Evolutionary conservation across 2,113 vertebrate genomes (phyloP), one percentile per base, ranked within the genome.

Genomic region (Xiphophorus maculatus): DNA sequence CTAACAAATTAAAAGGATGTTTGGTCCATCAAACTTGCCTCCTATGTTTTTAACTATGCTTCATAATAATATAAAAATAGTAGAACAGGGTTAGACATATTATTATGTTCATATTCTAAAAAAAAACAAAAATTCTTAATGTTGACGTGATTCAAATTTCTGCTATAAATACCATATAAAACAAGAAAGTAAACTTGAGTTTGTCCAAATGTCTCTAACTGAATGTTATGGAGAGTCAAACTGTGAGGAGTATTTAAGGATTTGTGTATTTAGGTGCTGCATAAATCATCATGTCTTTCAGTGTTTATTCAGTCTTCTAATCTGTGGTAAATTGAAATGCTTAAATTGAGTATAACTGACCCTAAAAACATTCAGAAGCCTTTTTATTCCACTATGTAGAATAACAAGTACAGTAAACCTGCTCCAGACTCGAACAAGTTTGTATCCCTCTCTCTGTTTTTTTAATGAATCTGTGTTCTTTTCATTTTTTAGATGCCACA

Each of bases 401-500:
- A 54, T 4, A 51, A 51, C 17, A 25, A 54, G 19, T 25, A 17
- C 22, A 40, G 40, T 54, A 54, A 19, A 48, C 3, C 30, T 19
- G 27, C n/a, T 5, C 1, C 7, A 63, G 40, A 58, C 25, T 62
- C 27, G 44, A 51, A 42, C 28, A 54, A 29, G 22, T 2, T 1
- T 63, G 11, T 27, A 5, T 61, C 19, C 1, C n/a, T 15, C 58
- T 9, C 9, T 25, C 22, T n/a, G 29, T 12, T 37, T 37, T 37
- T 58, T 42, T 13, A 0, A 6, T 33, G 1, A 66, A 51, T 17
- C 12, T 5, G 2, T 1, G 62, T 27, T 27, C 25, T 22, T 69
- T 64, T 30, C 5, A 25, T 90, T 33, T 60, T 65, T 12, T 84
- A 99, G 98, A 84, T 99, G 98, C 0, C 94, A 96, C 79, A 93